Base-by-base conservation (phyloP, 2,797 vertebrate genomes). In the Zalophus californianus region DNA sequence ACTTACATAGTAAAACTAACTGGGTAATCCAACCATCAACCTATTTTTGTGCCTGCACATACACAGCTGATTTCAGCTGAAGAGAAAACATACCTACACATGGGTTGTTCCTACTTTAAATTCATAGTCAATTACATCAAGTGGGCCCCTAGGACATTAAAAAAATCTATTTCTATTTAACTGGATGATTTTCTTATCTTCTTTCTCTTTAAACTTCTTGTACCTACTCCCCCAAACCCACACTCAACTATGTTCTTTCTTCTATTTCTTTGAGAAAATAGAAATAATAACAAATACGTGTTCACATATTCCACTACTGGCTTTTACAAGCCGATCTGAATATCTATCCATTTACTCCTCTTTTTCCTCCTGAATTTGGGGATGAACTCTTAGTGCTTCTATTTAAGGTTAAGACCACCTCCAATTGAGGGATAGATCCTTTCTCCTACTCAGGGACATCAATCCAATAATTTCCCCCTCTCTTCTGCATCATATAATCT, bases 201-300 rank as follows among this genome's bases (percentile, higher is more conserved):
- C 12, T 38, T 80, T 66, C 21, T 93, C 41, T 83, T 90, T 32
- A 73, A 38, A 85, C 0, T 1, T 94, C 52, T 91, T 38, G 41
- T 5, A 50, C 54, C 3, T 82, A 2, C 25, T 82, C 1, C 6
- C 8, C 9, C 13, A 13, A 50, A 6, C n/a, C 9, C 0, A 48
- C 21, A 23, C 25, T 96, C n/a, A 80, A 48, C 35, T 87, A 60
- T 82, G 50, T 27, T 7, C 60, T 96, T 80, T 14, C 18, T 91
- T 92, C 60, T 80, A 0, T 66, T 80, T 91, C 58, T 58, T 29
- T 56, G 21, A 79, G 58, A 54, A 87, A 86, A 56, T 62, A 86
- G 32, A 79, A 94, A 86, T 78, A 73, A 80, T 64, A 1, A 32
- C 41, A 92, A 58, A 82, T 62, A 41, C 41, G 23, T 82, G 27